Base-by-base conservation (phyloP, 2,888 invertebrate genomes). In the Temnothorax ravouxi region DNA sequence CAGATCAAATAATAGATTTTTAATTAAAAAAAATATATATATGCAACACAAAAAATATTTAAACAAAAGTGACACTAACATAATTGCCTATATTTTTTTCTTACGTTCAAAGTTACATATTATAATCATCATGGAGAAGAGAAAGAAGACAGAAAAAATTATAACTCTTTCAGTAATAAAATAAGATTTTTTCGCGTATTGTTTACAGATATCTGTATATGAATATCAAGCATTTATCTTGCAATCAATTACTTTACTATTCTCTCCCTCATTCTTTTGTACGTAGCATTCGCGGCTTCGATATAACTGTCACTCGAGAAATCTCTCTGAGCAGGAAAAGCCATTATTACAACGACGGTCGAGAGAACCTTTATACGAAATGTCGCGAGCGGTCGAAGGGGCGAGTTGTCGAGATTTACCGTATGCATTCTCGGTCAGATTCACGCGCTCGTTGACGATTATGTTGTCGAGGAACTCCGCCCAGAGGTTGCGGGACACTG, bases 401-500 rank as follows among this genome's bases (percentile, higher is more conserved):
- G 64, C 64, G 72, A 61, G 54, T 44, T 21, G 41, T 56, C 64
- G 38, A 83, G 86, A 72, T 87, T 89, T 84, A 47, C 61, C 61
- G 59, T 69, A 38, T 38, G 47, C 25, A 47, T 52, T 21, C 62
- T 34, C 66, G 52, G 66, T 38, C 38, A 47, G 59, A 76, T 82
- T 75, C 56, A 54, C 76, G 81, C 59, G 72, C 59, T 50, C 47
- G 80, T 61, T 59, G 76, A 61, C 59, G 83, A 87, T 89, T 86
- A 89, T 84, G 85, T 86, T 85, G 87, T 79, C 62, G 67, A 34
- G 41, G 62, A 75, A 80, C 91, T 83, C 91, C 91, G 87, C 91
- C 91, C 89, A 86, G 69, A 38, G 38, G 21, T 52, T 47, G 34
- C 66, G 21, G 25, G 76, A 71, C 47, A 44, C 61, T 69, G 29